Percentiles rank a stretch among this genome's conserved stretches.
Evolutionary conservation across 1,140 invertebrate species (phyloP).

Genomic region (Leptinotarsa texana): DNA sequence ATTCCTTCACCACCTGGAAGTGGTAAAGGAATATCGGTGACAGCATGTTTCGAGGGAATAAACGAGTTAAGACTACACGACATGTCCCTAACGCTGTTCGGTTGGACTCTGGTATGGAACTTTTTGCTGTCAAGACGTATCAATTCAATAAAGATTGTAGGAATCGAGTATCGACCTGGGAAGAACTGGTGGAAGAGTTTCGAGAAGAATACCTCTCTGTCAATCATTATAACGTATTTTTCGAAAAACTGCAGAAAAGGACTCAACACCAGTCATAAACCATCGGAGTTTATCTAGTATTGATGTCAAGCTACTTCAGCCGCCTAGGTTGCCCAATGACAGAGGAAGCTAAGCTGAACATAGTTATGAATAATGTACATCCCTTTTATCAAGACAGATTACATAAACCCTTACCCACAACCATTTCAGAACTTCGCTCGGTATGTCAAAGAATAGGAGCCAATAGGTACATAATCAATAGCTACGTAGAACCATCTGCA

Average conservation of each 20-base stretch:
- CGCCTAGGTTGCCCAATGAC: conserved; percentile 24
- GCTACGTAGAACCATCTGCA: too few relatives aligned
- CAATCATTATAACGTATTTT: conserved; percentile 29
- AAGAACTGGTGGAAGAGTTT: conserved; percentile 33
- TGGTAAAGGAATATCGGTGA: conserved; percentile 16
- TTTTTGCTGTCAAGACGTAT: too few relatives aligned
- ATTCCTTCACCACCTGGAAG: conserved; percentile 5
- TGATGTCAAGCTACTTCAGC: conserved; percentile 31
- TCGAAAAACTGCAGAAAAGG: conserved; percentile 32
- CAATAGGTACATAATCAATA: too few relatives aligned
- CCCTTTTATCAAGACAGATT: too few relatives aligned
- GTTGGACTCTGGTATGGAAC: conserved; percentile 29
- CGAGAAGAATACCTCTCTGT: conserved; percentile 35
- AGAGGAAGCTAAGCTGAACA: too few relatives aligned
- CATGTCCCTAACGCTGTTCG: conserved; percentile 19
- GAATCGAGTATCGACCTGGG: conserved; percentile 23
- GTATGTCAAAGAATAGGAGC: too few relatives aligned
- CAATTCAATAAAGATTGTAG: conserved; percentile 40
- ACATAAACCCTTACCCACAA: too few relatives aligned
- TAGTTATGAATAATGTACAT: too few relatives aligned
- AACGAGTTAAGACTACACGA: conserved; percentile 18
- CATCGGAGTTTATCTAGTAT: conserved; percentile 29
- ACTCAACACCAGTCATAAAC: conserved; percentile 28
- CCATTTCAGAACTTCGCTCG: too few relatives aligned
- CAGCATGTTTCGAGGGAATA: conserved; percentile 28